phyloP scores from a whole-genome alignment of 2,888 invertebrate genomes.

The Watsonalla binaria region DNA sequence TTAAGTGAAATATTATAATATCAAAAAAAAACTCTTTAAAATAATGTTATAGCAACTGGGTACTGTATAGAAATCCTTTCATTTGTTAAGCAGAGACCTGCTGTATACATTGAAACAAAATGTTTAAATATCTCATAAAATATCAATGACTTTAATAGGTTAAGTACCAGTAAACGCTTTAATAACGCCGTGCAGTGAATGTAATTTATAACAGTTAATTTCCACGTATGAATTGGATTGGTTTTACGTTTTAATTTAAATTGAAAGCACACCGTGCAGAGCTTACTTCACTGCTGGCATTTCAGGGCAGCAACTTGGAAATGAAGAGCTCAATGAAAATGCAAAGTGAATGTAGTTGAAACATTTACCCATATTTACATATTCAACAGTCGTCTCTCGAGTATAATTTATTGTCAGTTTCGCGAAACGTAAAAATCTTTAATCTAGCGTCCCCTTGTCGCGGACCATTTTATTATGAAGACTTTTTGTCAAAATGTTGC shows the following conservation, averaged over 20 bases:
- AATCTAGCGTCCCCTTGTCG: neutral
- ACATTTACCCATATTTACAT: constrained; percentile 41
- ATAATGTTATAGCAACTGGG: no score
- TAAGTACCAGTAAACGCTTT: no score
- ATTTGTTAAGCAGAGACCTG: no score
- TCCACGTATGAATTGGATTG: neutral
- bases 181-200: neutral
- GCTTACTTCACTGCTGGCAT: neutral
- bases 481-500: neutral
- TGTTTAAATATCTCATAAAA: no score
- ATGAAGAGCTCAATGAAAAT: constrained; percentile 41
- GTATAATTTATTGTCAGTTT: constrained; percentile 23
- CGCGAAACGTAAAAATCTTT: constrained; percentile 9
- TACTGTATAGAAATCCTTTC: no score
- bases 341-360: constrained; percentile 43
- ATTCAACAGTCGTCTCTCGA: constrained; percentile 27
- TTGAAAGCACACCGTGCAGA: neutral
- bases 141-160: no score
- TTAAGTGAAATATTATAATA: no score
- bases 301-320: constrained; percentile 18
- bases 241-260: neutral
- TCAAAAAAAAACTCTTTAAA: no score
- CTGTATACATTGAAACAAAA: no score
- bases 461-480: neutral
- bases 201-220: neutral